Evolutionary conservation across 2,113 vertebrate species (phyloP).

Genomic region (Phoxinus phoxinus): DNA sequence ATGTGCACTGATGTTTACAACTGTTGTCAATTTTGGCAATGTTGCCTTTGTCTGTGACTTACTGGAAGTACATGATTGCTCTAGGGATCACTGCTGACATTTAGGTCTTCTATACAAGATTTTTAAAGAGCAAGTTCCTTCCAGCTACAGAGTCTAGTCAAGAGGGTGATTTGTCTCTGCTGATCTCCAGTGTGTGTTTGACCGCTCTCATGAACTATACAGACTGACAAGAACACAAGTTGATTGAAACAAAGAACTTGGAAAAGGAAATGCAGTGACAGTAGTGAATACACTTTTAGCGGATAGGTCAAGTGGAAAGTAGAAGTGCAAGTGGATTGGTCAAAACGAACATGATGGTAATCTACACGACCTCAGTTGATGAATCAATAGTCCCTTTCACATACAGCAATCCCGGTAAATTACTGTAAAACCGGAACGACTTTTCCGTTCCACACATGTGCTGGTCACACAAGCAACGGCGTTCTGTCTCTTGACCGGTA

Average conservation of each 20-base stretch:
- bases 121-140: slow-evolving; percentile 25
- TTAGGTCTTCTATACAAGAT: slow-evolving; percentile 10
- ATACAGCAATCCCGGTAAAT: too few species aligned
- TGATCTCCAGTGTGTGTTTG: slow-evolving; percentile 15
- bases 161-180: slow-evolving; percentile 23
- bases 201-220: slow-evolving; percentile 24
- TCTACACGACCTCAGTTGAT: too few species aligned
- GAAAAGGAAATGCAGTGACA: neutral
- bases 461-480: too few species aligned
- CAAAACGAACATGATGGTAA: too few species aligned
- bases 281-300: neutral
- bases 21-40: neutral
- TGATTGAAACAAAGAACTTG: slow-evolving; percentile 12
- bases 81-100: slow-evolving; percentile 32
- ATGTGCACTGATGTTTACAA: slow-evolving; percentile 10
- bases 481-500: too few species aligned
- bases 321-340: too few species aligned
- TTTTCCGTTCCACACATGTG: too few species aligned
- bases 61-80: slow-evolving; percentile 18
- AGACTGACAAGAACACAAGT: slow-evolving; percentile 4
- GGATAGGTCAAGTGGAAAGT: neutral
- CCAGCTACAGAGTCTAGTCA: neutral
- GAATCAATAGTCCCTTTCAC: too few species aligned
- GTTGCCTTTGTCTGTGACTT: slow-evolving; percentile 2
- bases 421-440: too few species aligned